A percentile compares a stretch with the other conserved stretches of the same genome.
Conservation (phyloP, 2,797 vertebrate genomes). For the Sylvilagus floridanus region DNA sequence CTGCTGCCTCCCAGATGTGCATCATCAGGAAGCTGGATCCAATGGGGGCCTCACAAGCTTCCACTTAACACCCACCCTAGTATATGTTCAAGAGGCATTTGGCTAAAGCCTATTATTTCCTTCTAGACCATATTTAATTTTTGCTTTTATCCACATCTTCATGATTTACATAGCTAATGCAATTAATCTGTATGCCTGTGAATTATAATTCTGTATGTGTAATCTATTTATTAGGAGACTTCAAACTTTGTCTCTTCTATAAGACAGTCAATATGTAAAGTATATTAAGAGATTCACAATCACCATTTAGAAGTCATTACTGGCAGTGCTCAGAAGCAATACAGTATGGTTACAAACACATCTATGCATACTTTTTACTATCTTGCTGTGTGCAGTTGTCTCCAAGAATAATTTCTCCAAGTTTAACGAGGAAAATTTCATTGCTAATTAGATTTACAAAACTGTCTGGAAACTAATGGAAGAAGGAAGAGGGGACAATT, state of each 20-base stretch:
- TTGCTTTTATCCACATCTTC: background rate
- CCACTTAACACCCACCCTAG: no score
- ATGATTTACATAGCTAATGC: conserved; percentile 29
- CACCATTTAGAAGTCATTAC: conserved; percentile 61
- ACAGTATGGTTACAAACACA: conserved; percentile 14
- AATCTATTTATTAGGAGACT: conserved; percentile 47
- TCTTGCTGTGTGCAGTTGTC: conserved; percentile 42
- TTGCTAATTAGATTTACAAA: conserved; percentile 81
- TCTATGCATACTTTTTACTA: conserved; percentile 64
- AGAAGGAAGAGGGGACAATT: conserved; percentile 50
- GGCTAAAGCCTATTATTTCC: background rate
- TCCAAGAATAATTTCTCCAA: conserved; percentile 21
- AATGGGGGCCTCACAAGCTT: no score
- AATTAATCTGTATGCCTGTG: conserved; percentile 30
- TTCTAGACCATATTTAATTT: conserved; percentile 11
- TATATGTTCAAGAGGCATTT: background rate
- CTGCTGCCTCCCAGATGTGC: no score
- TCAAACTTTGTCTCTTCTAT: conserved; percentile 52
- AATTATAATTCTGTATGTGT: conserved; percentile 58
- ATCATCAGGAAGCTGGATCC: no score
- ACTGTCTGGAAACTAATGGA: conserved; percentile 64
- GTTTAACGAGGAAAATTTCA: conserved; percentile 67
- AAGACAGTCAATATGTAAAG: conserved; percentile 54
- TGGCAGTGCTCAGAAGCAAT: accelerated
- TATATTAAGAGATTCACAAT: conserved; percentile 59